Evolutionary conservation across 2,888 invertebrate species (phyloP), one percentile per base, ranked within the genome.

Genomic region (Drepana falcataria): DNA sequence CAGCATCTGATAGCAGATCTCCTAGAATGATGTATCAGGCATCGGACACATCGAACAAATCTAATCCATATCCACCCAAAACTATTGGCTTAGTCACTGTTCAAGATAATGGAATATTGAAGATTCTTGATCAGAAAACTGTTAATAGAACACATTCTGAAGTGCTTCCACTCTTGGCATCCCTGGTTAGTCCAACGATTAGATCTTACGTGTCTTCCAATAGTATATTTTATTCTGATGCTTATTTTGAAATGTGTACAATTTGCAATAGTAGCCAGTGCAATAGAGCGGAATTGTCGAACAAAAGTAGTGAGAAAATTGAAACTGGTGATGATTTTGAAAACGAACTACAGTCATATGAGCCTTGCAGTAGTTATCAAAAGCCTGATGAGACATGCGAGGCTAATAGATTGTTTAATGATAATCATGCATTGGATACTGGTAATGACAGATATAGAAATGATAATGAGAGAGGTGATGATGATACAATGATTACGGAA

Each of bases 21-120:
- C 5, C 7, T 35, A 48, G 48, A 34, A 44, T 56, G 21, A 53
- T 59, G 35, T 59, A 61, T 52, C 57, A 58, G 33, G 55, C 59
- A 9, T 63, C 69, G 4, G 60, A 61, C 0, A 58, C 56, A 3
- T 66, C 73, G 4, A 55, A 60, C 2, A 71, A 69, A 55, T 65
- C 69, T 3, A 59, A 58, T 40, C 58, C 62, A 2, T 68, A 65
- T 54, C 58, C 63, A 37, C 60, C 65, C 7, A 70, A 56, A 54
- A 69, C 68, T 0, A 48, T 72, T 6, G 66, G 68, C 2, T 48
- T 67, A 4, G 54, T 68, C 3, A 58, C 57, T 9, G 48, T 66
- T 6, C 58, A 63, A 49, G 53, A 60, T 34, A 59, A 51, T 37
- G 37, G 5, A 0, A 9, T 1, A 3, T 9, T 9, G 9, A 44